Conservation (phyloP, 30 jellyfish, hydroid and myxozoan genomes). For the Hydra vulgaris region DNA sequence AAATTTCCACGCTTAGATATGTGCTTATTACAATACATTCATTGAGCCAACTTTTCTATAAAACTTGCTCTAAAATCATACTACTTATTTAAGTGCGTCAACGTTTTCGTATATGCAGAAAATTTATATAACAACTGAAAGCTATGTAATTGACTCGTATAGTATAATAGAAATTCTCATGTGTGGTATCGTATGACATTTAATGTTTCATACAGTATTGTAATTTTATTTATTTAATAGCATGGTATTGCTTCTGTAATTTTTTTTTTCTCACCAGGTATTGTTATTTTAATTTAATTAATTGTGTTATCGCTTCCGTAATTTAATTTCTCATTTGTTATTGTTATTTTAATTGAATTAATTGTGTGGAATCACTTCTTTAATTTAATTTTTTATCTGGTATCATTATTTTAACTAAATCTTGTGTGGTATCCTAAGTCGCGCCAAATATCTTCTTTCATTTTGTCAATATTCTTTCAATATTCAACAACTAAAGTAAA, state of each 20-base stretch:
- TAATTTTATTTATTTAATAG: no score
- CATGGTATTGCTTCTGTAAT: no score
- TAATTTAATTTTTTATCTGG: background rate
- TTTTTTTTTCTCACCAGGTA: no score
- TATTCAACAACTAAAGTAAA: background rate
- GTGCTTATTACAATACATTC: background rate
- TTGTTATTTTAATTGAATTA: background rate
- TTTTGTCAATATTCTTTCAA: background rate
- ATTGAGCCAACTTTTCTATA: background rate
- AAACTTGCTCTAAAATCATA: background rate
- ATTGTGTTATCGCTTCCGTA: no score
- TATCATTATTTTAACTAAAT: background rate
- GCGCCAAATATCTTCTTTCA: background rate
- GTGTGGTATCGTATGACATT: no score
- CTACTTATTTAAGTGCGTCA: background rate
- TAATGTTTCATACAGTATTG: no score
- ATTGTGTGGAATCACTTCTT: background rate
- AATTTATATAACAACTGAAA: no score
- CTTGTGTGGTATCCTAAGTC: background rate
- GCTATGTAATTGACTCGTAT: no score
- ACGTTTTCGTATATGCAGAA: background rate
- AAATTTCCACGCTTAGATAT: background rate
- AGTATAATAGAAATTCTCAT: no score
- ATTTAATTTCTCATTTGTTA: background rate
- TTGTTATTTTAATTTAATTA: no score